These are phyloP conservation scores for Hafferia zeledoni DNA, from an alignment of 2,797 vertebrate genomes.

Conservation along the genomic window DNA sequence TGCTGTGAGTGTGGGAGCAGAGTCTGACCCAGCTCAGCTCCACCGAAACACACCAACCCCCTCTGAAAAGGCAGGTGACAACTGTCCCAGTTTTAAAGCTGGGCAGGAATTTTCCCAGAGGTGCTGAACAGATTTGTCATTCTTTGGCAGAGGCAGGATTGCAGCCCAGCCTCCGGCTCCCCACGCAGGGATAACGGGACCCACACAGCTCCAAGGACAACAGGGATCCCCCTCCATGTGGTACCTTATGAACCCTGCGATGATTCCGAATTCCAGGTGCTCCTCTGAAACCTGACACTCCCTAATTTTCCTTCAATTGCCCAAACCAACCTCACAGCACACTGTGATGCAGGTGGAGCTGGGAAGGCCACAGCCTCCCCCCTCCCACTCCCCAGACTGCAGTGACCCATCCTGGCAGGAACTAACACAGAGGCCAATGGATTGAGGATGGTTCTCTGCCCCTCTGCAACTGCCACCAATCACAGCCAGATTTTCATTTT, in stretches of 20 bases:
- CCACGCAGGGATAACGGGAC: not conserved
- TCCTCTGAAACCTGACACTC: not conserved
- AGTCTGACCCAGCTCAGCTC: not conserved
- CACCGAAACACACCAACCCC: not conserved
- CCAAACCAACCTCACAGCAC: accelerated
- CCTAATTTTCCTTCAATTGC: not conserved
- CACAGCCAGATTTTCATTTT: not conserved
- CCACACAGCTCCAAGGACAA: not conserved
- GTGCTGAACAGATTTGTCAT: not conserved
- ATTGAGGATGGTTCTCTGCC: not conserved
- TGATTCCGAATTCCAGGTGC: not conserved
- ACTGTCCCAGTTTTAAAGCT: not conserved
- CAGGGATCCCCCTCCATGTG: not conserved
- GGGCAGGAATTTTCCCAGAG: not conserved
- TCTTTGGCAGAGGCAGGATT: not conserved
- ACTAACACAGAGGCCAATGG: accelerated
- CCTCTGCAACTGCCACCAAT: not conserved
- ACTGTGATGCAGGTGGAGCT: accelerated
- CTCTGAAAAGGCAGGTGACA: not conserved
- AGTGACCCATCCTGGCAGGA: not conserved
- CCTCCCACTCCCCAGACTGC: not conserved
- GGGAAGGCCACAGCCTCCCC: accelerated
- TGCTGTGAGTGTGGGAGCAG: not conserved
- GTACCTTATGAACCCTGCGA: accelerated
- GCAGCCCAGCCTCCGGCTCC: not conserved